A percentile compares a stretch with the other conserved stretches of the same genome.
phyloP scores from a whole-genome alignment of 2,797 vertebrate species.

The Vespertilio murinus region DNA sequence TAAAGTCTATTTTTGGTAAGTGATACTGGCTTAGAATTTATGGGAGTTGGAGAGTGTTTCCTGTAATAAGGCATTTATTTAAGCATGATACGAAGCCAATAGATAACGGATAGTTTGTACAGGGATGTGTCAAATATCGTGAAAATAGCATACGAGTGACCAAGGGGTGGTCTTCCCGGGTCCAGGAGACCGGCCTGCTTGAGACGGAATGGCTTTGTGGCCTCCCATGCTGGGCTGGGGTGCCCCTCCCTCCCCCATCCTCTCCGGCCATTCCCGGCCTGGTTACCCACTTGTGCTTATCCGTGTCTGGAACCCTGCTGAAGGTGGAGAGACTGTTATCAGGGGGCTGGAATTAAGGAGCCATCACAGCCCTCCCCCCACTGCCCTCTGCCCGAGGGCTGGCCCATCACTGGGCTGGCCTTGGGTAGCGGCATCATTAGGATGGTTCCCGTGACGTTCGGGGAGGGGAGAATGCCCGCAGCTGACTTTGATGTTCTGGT shows the following conservation, averaged over 20 bases:
- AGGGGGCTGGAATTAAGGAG: conserved; percentile 22
- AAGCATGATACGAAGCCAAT: not conserved
- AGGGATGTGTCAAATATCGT: not conserved
- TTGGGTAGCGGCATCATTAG: conserved; percentile 17
- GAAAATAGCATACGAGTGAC: not conserved
- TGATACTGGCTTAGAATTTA: conserved; percentile 12
- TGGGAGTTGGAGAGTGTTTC: not conserved
- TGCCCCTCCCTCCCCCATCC: no score
- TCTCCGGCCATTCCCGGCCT: not conserved
- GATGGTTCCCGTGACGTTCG: not conserved
- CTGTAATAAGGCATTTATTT: conserved; percentile 17
- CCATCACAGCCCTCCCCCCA: not conserved
- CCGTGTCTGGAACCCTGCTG: not conserved
- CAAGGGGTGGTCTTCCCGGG: not conserved
- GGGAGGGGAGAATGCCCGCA: not conserved
- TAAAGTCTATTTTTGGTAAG: conserved; percentile 4
- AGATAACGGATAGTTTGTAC: not conserved
- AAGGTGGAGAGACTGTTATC: conserved; percentile 28
- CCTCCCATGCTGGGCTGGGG: no score
- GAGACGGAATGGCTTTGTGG: not conserved
- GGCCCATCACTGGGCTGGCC: not conserved
- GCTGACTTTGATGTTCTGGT: conserved; percentile 11
- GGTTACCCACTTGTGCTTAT: conserved; percentile 34
- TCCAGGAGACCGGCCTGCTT: not conserved
- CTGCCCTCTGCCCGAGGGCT: not conserved